These are phyloP conservation scores for Eupithecia vulgata DNA, from an alignment of 2,888 invertebrate species.

Conservation along the genomic window DNA sequence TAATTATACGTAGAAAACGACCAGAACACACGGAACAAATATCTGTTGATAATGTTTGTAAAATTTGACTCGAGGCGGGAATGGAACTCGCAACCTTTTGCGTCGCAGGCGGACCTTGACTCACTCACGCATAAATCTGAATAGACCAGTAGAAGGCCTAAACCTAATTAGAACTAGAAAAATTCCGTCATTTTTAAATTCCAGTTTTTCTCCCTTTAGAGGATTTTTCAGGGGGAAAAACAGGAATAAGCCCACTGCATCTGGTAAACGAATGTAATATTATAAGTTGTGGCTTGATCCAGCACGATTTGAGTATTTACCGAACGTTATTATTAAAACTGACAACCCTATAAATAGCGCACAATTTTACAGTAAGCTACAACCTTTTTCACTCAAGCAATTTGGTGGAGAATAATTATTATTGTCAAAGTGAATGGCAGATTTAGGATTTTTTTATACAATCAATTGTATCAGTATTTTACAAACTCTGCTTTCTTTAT, in stretches of 20 bases:
- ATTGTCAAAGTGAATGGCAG: background rate
- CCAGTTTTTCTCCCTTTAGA: background rate
- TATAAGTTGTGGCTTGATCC: background rate
- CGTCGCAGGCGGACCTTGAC: no score
- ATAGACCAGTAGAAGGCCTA: background rate
- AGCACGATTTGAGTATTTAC: conserved; percentile 7
- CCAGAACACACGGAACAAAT: no score
- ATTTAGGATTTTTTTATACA: background rate
- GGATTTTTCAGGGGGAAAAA: background rate
- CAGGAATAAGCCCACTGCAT: background rate
- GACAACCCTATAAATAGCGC: conserved; percentile 29
- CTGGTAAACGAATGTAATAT: background rate
- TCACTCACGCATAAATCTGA: no score
- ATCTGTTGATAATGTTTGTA: no score
- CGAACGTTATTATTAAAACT: conserved; percentile 7
- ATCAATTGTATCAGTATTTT: no score
- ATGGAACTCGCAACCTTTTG: no score
- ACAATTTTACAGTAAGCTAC: conserved; percentile 18
- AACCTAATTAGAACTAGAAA: background rate
- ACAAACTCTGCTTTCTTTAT: background rate
- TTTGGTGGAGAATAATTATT: background rate
- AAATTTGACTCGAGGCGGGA: no score
- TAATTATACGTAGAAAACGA: no score
- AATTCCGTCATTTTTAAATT: background rate
- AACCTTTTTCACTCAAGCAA: background rate